These are phyloP conservation scores for Sebastolobus alascanus DNA, from an alignment of 2,797 vertebrate genomes.

Conservation along the genomic window DNA sequence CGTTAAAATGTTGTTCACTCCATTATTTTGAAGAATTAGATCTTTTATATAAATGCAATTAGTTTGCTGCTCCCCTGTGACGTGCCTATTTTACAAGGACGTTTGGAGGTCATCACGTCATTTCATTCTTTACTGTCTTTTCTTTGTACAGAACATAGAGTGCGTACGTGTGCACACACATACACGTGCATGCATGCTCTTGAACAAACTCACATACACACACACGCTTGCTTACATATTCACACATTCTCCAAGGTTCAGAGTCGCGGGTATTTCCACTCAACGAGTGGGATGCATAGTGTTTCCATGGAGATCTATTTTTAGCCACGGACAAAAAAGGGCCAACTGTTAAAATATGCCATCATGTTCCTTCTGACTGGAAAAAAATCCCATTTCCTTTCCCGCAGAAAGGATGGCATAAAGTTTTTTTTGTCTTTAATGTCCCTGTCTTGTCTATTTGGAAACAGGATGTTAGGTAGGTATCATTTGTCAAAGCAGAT, in stretches of 20 bases:
- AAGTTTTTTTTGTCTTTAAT: conserved; percentile 13
- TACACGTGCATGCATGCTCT: neutral
- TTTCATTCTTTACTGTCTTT: conserved; percentile 1
- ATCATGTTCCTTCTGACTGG: conserved; percentile 66
- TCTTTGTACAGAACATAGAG: conserved; percentile 3
- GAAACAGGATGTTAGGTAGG: conserved; percentile 32
- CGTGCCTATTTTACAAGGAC: conserved; percentile 50
- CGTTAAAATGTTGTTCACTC: neutral
- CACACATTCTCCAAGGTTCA: conserved; percentile 69
- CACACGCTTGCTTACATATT: conserved; percentile 42
- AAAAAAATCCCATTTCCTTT: conserved; percentile 49
- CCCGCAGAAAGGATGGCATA: conserved; percentile 25
- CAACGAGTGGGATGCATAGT: conserved; percentile 83
- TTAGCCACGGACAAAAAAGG: conserved; percentile 77
- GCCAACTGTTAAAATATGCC: conserved; percentile 85
- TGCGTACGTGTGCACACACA: neutral
- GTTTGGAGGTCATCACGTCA: conserved; percentile 67
- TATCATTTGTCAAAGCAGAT: conserved; percentile 35
- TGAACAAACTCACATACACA: conserved; percentile 18
- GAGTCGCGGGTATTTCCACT: conserved; percentile 74
- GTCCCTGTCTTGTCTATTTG: conserved; percentile 35
- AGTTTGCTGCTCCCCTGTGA: neutral
- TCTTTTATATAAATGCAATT: neutral
- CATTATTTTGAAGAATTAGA: neutral
- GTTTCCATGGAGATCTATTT: conserved; percentile 90